phyloP scores from a whole-genome alignment of 1,140 invertebrate genomes.

The Bilobella aurantiaca region DNA sequence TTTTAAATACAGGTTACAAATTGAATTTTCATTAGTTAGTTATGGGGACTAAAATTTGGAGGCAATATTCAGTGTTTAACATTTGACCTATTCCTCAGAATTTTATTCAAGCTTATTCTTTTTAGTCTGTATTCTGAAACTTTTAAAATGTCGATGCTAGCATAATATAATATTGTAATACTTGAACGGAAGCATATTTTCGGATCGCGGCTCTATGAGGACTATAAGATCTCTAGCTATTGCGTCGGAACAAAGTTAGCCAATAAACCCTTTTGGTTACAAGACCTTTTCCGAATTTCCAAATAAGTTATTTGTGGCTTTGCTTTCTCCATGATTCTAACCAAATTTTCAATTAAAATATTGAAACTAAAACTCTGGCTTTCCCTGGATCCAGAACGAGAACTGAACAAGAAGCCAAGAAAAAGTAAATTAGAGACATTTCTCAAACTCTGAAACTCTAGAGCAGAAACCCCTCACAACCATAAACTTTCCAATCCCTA shows the following conservation, averaged over 20 bases:
- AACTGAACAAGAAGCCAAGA: background rate
- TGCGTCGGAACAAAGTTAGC: no score
- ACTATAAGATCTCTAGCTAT: no score
- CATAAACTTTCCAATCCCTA: background rate
- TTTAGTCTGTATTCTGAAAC: background rate
- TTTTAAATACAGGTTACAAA: no score
- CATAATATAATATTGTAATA: background rate
- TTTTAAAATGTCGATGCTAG: background rate
- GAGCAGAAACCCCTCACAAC: background rate
- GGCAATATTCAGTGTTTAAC: no score
- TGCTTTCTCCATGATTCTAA: no score
- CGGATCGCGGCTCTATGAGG: no score
- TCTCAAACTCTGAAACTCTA: background rate
- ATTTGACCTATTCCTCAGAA: background rate
- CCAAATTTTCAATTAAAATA: background rate
- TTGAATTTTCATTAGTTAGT: no score
- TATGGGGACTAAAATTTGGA: no score
- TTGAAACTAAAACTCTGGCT: background rate
- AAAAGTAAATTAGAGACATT: slow-evolving; percentile 1
- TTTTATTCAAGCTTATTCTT: background rate
- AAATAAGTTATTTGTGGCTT: no score
- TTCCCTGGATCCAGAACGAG: background rate
- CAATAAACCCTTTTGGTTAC: background rate
- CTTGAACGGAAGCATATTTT: no score
- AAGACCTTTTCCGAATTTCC: background rate